Conservation (phyloP, 1,140 invertebrate genomes). For the Drosophila sucinea region DNA sequence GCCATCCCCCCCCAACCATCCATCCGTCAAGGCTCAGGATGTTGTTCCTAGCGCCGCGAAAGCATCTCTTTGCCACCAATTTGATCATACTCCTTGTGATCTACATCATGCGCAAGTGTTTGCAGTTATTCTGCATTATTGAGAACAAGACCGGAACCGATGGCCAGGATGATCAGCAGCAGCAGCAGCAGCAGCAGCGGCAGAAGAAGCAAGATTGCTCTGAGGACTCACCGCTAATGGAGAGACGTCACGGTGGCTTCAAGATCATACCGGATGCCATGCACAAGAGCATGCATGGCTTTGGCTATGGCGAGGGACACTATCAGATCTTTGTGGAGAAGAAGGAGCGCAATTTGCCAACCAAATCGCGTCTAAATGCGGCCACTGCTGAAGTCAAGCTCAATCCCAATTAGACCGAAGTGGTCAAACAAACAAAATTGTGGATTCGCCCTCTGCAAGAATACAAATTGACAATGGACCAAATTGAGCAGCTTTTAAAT, state of each 20-base stretch:
- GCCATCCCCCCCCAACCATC: no score
- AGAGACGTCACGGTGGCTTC: slow-evolving; percentile 49
- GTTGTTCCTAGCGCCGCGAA: slow-evolving; percentile 74
- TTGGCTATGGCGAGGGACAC: slow-evolving; percentile 76
- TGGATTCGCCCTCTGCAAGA: not conserved
- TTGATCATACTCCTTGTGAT: slow-evolving; percentile 70
- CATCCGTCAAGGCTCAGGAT: slow-evolving; percentile 33
- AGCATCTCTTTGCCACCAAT: slow-evolving; percentile 75
- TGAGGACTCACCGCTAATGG: slow-evolving; percentile 37
- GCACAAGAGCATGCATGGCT: slow-evolving; percentile 74
- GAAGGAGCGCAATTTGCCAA: slow-evolving; percentile 74
- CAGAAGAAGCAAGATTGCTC: slow-evolving; percentile 18
- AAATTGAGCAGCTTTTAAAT: slow-evolving; percentile 37
- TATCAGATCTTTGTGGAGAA: slow-evolving; percentile 79
- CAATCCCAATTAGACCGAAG: slow-evolving; percentile 73
- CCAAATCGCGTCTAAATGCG: slow-evolving; percentile 72
- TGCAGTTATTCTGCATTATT: slow-evolving; percentile 74
- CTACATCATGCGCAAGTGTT: slow-evolving; percentile 69
- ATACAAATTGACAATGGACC: slow-evolving; percentile 54
- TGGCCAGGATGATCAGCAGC: not conserved
- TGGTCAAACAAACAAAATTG: not conserved
- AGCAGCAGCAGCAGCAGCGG: slow-evolving; percentile 13
- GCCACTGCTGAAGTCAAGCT: slow-evolving; percentile 78
- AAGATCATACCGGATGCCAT: slow-evolving; percentile 68
- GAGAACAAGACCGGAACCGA: slow-evolving; percentile 58